Conservation (phyloP, 2,797 vertebrate species). For the Onychomys leucogaster region DNA sequence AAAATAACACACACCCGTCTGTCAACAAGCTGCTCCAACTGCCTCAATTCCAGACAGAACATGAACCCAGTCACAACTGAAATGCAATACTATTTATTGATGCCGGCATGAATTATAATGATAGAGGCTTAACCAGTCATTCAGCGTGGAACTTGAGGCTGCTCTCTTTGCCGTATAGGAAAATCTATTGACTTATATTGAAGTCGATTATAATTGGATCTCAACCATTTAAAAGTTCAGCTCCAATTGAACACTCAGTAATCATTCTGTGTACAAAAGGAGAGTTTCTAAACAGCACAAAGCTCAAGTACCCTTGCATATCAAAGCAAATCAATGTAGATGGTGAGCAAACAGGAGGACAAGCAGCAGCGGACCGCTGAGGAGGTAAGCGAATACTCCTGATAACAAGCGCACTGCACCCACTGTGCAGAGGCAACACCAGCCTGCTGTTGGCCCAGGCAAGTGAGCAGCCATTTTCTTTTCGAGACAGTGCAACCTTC, state of each 20-base stretch:
- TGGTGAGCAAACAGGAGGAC: slow-evolving; percentile 63
- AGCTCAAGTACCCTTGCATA: slow-evolving; percentile 51
- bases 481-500: neutral
- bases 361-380: slow-evolving; percentile 73
- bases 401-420: slow-evolving; percentile 61
- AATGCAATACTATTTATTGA: slow-evolving; percentile 77
- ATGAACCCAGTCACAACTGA: slow-evolving; percentile 80
- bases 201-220: slow-evolving; percentile 69
- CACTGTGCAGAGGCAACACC: slow-evolving; percentile 61
- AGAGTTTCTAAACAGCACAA: slow-evolving; percentile 63
- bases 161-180: slow-evolving; percentile 73
- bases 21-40: slow-evolving; percentile 75
- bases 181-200: slow-evolving; percentile 75
- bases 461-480: neutral
- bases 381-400: neutral
- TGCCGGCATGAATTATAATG: slow-evolving; percentile 68
- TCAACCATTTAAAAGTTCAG: slow-evolving; percentile 69
- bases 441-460: slow-evolving; percentile 24
- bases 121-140: slow-evolving; percentile 55
- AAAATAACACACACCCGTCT: slow-evolving; percentile 60
- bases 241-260: slow-evolving; percentile 60
- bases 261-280: neutral
- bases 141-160: slow-evolving; percentile 68
- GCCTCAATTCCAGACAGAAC: slow-evolving; percentile 80
- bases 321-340: slow-evolving; percentile 58